Conservation (phyloP, 2,888 invertebrate species). For the Megalurothrips usitatus region DNA sequence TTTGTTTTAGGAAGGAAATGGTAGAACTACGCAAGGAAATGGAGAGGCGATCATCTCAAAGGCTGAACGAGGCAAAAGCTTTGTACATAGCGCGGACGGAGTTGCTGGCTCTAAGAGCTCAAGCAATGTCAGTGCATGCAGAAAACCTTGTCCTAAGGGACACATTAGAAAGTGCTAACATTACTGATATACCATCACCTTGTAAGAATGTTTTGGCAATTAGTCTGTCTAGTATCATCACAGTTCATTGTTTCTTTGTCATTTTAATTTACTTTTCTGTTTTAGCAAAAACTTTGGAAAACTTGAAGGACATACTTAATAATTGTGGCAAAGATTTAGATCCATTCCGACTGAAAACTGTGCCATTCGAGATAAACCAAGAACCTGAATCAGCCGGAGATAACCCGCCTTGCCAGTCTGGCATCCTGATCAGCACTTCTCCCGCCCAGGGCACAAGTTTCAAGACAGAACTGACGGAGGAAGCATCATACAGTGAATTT, state of each 20-base stretch:
- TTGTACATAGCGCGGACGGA: background rate
- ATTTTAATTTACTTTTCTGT: background rate
- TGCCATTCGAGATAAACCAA: too few relatives aligned
- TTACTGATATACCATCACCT: constrained; percentile 5
- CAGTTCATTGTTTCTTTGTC: background rate
- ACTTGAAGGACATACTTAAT: background rate
- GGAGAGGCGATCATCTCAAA: background rate
- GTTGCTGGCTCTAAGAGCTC: background rate
- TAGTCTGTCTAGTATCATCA: too few relatives aligned
- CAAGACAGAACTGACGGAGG: too few relatives aligned
- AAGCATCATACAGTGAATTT: too few relatives aligned
- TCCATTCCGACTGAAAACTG: too few relatives aligned
- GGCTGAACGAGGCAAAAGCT: background rate
- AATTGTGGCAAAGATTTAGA: too few relatives aligned
- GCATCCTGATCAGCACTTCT: too few relatives aligned
- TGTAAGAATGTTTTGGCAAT: background rate
- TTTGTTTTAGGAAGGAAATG: background rate
- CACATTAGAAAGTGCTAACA: background rate
- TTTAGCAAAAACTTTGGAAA: background rate
- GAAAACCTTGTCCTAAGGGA: background rate
- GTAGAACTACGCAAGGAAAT: background rate
- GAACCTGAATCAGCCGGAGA: too few relatives aligned
- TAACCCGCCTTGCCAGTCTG: too few relatives aligned
- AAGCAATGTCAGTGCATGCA: background rate
- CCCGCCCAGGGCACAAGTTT: too few relatives aligned